Conservation (phyloP, 1,140 invertebrate genomes). For the Drosophila albomicans region DNA sequence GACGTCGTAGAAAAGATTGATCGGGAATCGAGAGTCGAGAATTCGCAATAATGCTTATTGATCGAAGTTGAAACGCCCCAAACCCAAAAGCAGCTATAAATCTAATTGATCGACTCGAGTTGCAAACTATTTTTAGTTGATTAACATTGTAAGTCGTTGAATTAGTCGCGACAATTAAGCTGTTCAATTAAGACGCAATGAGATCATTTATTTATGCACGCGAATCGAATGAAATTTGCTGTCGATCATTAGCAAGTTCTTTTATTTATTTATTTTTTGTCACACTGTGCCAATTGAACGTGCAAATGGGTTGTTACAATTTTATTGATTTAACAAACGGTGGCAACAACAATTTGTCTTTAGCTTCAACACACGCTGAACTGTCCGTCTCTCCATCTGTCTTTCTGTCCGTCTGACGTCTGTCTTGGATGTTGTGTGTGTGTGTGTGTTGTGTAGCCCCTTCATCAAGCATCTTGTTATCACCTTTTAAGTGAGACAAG, state of each 20-base stretch:
- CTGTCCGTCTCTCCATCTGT: conserved; percentile 14
- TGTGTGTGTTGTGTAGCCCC: conserved; percentile 16
- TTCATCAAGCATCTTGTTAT: conserved; percentile 78
- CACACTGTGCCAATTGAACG: conserved; percentile 43
- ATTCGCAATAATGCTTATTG: not conserved
- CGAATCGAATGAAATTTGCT: conserved; percentile 9
- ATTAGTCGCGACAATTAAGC: conserved; percentile 18
- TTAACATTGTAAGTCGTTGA: conserved; percentile 22
- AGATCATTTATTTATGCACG: conserved; percentile 32
- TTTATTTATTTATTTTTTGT: conserved; percentile 10
- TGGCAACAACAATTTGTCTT: conserved; percentile 47
- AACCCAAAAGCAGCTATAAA: conserved; percentile 8
- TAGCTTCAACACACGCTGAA: conserved; percentile 41
- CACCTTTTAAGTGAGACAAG: conserved; percentile 82
- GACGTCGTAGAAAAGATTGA: conserved; percentile 9
- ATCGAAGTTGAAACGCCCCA: conserved; percentile 3
- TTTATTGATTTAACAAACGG: conserved; percentile 45
- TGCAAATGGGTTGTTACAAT: conserved; percentile 67
- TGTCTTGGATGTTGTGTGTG: conserved; percentile 32
- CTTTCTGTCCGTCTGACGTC: not conserved
- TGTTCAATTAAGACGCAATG: conserved; percentile 24
- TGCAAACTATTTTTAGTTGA: conserved; percentile 18
- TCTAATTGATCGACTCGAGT: not conserved
- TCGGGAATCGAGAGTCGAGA: not conserved
- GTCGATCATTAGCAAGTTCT: not conserved